Percentiles rank a stretch among this genome's conserved stretches.
phyloP scores from a whole-genome alignment of 2,113 vertebrate genomes.

The Lates calcarifer region DNA sequence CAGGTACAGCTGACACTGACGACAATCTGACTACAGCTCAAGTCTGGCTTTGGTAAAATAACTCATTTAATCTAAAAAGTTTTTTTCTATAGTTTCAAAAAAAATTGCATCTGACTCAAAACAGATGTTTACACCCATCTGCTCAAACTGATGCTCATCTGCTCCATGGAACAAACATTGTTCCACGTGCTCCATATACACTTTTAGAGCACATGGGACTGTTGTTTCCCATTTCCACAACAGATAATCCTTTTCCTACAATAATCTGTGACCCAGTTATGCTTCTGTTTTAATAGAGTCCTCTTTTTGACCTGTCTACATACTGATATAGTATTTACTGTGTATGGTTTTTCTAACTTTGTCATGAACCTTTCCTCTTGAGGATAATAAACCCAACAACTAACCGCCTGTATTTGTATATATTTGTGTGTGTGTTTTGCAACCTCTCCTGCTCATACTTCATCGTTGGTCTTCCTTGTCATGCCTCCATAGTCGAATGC shows the following conservation, averaged over 20 bases:
- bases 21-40: not conserved
- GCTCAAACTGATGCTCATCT: too few relatives aligned
- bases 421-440: constrained; percentile 45
- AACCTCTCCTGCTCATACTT: constrained; percentile 57
- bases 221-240: not conserved
- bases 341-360: not conserved
- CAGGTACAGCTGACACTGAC: constrained; percentile 83
- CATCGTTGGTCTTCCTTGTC: constrained; percentile 61
- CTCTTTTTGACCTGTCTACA: not conserved
- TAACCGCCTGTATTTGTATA: constrained; percentile 49
- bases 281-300: not conserved
- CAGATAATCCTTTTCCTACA: not conserved
- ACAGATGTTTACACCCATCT: not conserved
- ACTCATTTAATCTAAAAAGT: not conserved
- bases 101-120: not conserved
- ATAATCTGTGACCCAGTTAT: rapidly evolving
- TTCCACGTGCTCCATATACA: not conserved
- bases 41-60: not conserved
- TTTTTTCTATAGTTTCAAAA: not conserved
- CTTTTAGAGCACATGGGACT: not conserved
- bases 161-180: not conserved
- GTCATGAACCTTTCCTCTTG: constrained; percentile 6
- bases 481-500: constrained; percentile 75
- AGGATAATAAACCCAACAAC: constrained; percentile 4
- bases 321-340: not conserved